Percentiles rank a stretch among this genome's conserved stretches.
Conservation (phyloP, 1,140 invertebrate species). For the Aethina tumida region DNA sequence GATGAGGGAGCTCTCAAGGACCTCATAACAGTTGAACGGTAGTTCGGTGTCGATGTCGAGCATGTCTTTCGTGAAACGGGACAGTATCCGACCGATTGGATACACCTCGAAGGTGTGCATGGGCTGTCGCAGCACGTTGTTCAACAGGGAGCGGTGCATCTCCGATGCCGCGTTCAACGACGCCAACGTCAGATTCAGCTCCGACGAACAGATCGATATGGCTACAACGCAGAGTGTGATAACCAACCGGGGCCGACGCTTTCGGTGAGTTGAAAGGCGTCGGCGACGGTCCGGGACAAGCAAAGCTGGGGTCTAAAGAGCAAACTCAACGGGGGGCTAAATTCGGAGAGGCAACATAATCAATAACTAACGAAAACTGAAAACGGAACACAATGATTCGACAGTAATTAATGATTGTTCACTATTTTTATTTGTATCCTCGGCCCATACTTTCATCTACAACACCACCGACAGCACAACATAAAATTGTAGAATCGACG, state of each 20-base stretch:
- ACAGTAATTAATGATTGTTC: no score
- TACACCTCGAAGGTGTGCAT: conserved; percentile 68
- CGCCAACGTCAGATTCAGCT: conserved; percentile 47
- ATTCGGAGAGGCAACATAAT: no score
- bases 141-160: conserved; percentile 51
- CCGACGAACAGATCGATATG: conserved; percentile 41
- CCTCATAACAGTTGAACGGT: conserved; percentile 35
- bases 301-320: no score
- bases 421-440: no score
- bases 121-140: conserved; percentile 51
- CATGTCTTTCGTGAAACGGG: conserved; percentile 64
- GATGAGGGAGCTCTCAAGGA: conserved; percentile 33
- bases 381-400: no score
- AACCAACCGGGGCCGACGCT: background rate
- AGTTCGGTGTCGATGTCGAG: conserved; percentile 51
- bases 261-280: background rate
- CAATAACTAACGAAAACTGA: no score
- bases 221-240: conserved; percentile 42
- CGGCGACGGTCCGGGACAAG: no score
- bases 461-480: no score
- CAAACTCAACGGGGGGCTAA: no score
- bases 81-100: conserved; percentile 61
- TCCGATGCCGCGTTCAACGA: conserved; percentile 47
- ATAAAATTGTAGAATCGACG: no score
- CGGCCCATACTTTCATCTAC: no score